phyloP scores from a whole-genome alignment of 2,113 vertebrate genomes.

The Mesitornis unicolor region DNA sequence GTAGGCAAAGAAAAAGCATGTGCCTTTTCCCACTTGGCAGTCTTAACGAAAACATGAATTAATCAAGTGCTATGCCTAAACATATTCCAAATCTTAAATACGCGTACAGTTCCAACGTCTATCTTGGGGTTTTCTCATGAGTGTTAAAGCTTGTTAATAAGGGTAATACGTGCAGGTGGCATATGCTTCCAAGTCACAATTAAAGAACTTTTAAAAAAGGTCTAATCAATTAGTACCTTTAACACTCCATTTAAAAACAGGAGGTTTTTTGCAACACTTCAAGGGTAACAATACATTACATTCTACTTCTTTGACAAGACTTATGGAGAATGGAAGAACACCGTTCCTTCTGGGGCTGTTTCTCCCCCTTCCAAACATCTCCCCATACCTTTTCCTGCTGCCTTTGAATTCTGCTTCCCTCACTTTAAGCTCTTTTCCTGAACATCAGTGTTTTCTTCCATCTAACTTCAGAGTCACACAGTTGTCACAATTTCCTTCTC shows the following conservation, averaged over 20 bases:
- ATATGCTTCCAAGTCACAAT: not conserved
- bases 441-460: not conserved
- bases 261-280: not conserved
- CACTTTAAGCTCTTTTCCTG: not conserved
- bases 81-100: not conserved
- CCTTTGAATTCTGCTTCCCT: not conserved
- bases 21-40: not conserved
- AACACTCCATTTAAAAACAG: not conserved
- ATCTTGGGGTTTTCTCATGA: not conserved
- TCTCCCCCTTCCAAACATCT: no score
- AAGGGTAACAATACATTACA: no score
- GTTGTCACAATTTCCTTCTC: not conserved
- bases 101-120: rapidly evolving
- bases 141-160: not conserved
- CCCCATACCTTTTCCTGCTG: not conserved
- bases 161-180: not conserved
- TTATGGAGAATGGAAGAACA: not conserved
- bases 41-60: not conserved
- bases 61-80: not conserved
- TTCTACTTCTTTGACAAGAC: not conserved
- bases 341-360: not conserved
- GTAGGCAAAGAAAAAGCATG: rapidly evolving
- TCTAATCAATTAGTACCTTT: not conserved
- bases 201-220: not conserved
- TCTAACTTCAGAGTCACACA: not conserved